Evolutionary conservation across 2,888 invertebrate species (phyloP).

Genomic region (Pristionchus arcanus): DNA sequence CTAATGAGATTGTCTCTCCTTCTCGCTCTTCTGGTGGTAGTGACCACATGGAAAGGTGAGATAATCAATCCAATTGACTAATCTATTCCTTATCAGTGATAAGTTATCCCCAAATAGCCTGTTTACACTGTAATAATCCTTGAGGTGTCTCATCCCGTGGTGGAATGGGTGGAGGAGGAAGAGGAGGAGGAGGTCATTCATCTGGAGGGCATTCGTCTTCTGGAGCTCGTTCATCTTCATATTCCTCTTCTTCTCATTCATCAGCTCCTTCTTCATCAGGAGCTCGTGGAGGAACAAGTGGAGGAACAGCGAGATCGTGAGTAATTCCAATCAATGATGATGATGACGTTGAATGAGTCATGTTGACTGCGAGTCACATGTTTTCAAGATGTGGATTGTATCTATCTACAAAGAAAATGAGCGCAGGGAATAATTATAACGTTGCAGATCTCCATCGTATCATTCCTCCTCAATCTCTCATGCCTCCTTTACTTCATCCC

Average conservation of each 20-base stretch:
- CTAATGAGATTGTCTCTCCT: slow-evolving; percentile 21
- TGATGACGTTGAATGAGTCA: background rate
- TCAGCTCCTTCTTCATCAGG: background rate
- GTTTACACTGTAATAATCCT: background rate
- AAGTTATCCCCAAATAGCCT: background rate
- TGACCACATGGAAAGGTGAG: slow-evolving; percentile 22
- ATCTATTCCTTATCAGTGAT: background rate
- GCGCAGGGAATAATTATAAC: background rate
- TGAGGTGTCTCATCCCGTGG: slow-evolving; percentile 1
- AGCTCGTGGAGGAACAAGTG: background rate
- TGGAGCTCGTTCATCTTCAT: background rate
- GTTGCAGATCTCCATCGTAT: background rate
- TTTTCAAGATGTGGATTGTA: background rate
- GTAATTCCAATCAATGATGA: background rate
- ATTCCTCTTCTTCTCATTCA: background rate
- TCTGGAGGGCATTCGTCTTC: background rate
- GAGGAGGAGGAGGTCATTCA: slow-evolving; percentile 11
- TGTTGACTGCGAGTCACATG: background rate
- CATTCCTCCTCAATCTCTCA: slow-evolving; percentile 9
- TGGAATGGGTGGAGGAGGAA: slow-evolving; percentile 9
- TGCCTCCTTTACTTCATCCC: slow-evolving; percentile 33
- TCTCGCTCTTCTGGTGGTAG: background rate
- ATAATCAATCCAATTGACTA: background rate
- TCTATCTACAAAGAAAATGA: background rate
- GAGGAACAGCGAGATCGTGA: background rate